phyloP scores from a whole-genome alignment of 2,113 vertebrate genomes.

The Halichoerus grypus region DNA sequence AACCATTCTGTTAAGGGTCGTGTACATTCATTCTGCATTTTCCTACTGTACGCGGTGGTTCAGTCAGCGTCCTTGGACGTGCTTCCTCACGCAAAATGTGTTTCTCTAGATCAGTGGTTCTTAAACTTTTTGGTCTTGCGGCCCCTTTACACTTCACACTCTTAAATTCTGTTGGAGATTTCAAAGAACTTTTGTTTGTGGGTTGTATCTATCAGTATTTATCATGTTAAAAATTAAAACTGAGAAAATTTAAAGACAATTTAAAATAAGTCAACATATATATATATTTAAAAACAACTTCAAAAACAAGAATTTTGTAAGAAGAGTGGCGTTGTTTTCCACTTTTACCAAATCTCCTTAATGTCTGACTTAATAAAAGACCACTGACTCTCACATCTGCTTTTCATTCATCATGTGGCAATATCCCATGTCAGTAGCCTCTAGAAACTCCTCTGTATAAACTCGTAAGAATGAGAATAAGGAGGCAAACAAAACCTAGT shows the following conservation, averaged over 20 bases:
- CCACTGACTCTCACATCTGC: not conserved
- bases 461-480: not conserved
- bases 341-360: not conserved
- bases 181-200: not conserved
- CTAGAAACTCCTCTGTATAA: not conserved
- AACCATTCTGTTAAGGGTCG: not conserved
- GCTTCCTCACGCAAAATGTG: not conserved
- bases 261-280: not conserved
- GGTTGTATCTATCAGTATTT: not conserved
- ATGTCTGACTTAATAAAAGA: not conserved
- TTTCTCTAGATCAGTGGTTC: not conserved
- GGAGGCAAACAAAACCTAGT: not conserved
- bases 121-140: not conserved
- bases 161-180: not conserved
- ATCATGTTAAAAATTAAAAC: not conserved
- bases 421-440: not conserved
- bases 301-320: not conserved
- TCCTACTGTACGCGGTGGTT: not conserved
- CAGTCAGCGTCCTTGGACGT: not conserved
- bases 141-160: not conserved
- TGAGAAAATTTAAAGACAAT: not conserved
- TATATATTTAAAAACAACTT: constrained; percentile 30
- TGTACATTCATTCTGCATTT: not conserved
- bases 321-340: not conserved
- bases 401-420: not conserved